Conservation (phyloP, 1,140 invertebrate genomes). For the Arctopsyche grandis region DNA sequence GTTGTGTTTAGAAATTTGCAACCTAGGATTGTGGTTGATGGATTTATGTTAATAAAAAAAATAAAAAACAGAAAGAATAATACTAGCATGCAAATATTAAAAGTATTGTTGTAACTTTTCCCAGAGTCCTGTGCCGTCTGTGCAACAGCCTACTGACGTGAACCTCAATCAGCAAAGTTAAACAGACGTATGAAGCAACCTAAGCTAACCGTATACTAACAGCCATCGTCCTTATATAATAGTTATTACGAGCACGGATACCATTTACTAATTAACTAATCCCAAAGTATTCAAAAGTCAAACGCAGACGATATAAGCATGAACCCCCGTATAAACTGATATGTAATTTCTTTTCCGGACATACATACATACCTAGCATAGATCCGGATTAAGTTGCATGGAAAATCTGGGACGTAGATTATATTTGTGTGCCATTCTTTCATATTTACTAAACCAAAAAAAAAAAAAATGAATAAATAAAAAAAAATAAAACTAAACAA, state of each 20-base stretch:
- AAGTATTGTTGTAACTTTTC: conserved; percentile 49
- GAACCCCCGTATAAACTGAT: neutral
- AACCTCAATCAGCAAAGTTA: conserved; percentile 74
- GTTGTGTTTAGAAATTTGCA: neutral
- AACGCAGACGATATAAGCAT: conserved; percentile 9
- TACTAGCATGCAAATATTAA: conserved; percentile 44
- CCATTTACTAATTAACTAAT: conserved; percentile 32
- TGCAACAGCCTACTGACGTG: conserved; percentile 72
- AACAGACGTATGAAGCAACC: conserved; percentile 46
- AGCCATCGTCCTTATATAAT: conserved; percentile 39
- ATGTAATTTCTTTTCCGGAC: neutral
- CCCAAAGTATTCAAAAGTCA: conserved; percentile 2
- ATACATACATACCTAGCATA: conserved; percentile 23
- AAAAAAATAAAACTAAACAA: neutral
- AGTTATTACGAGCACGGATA: conserved; percentile 50
- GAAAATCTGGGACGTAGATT: neutral
- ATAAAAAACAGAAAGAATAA: conserved; percentile 2
- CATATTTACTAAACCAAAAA: conserved; percentile 2
- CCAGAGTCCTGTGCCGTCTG: conserved; percentile 74
- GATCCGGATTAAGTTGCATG: conserved; percentile 9
- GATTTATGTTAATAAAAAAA: conserved; percentile 20
- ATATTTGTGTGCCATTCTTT: conserved; percentile 38
- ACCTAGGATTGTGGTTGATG: neutral
- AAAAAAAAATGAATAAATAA: neutral
- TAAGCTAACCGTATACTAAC: conserved; percentile 52